Evolutionary conservation across 1,140 invertebrate species (phyloP), one percentile per base, ranked within the genome.

Genomic region (Zaprionus africanus): DNA sequence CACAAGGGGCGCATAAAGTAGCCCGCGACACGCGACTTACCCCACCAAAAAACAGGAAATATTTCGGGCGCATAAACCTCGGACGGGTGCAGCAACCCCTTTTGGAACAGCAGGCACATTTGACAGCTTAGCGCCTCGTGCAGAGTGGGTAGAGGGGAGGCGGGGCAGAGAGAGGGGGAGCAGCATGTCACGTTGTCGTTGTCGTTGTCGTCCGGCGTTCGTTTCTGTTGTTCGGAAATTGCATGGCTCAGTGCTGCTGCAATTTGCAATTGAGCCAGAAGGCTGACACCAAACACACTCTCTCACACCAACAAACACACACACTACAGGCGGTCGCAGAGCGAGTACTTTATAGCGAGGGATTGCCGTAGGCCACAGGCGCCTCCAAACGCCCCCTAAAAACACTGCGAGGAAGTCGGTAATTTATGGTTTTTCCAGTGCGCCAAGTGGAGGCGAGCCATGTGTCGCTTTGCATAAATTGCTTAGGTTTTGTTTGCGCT

Each of bases 51-150:
- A 28, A 43, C 4, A 38, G 72, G 51, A 62, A 69, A 49, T 68
- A 69, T 69, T 69, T 57, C 24, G 53, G 41, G 36, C 34, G 31
- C 38, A 75, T 36, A 68, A 69, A 68, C 65, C 70, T 66, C 38
- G 65, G 49, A 46, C 66, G 72, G 65, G 60, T 58, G 78, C 82
- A 61, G 49, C 79, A 81, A 73, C 80, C 70, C 75, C 70, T 68
- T 64, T 68, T 46, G 78, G 13, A 72, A 73, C 53, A 70, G 77
- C 74, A 74, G 68, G 76, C 79, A 82, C 86, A 90, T 83, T 90
- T 90, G 85, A 90, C 86, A 82, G 85, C 86, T 82, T 90, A 90
- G 86, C 81, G 86, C 85, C 85, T 90, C 75, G 81, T 86, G 70
- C 76, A 65, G 69, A 74, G 6, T 41, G 54, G 60, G 11, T 5